These are phyloP conservation scores for Parasteatoda lunata DNA, from an alignment of 2,888 invertebrate genomes.

Conservation along the genomic window DNA sequence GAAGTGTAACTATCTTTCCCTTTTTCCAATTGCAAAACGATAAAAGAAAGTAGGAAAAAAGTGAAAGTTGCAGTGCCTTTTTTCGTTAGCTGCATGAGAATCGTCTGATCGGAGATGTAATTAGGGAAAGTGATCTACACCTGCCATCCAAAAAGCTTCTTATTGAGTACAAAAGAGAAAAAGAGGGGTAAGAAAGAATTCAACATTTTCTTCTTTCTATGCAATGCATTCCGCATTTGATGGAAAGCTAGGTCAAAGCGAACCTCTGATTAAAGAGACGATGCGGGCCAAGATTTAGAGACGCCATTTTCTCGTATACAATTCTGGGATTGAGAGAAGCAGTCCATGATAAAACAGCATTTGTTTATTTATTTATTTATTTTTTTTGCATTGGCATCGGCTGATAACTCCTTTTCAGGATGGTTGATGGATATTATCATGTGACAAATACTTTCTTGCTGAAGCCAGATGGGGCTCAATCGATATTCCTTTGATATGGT, in stretches of 20 bases:
- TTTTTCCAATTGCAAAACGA: neutral
- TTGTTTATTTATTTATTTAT: neutral
- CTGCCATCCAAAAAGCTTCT: conserved; percentile 28
- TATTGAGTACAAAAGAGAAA: neutral
- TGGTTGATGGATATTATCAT: no score
- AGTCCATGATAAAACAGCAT: neutral
- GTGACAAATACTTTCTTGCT: no score
- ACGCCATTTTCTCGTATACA: neutral
- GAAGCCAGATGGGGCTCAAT: no score
- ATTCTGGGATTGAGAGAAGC: no score
- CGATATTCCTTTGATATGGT: no score
- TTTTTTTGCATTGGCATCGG: no score
- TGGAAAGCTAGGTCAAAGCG: conserved; percentile 1
- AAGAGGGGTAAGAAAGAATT: neutral
- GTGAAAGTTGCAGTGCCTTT: conserved; percentile 11
- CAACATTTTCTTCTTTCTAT: no score
- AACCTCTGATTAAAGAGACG: neutral
- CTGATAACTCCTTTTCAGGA: no score
- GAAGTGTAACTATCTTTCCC: no score
- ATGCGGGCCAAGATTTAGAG: neutral
- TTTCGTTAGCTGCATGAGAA: neutral
- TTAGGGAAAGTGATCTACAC: conserved; percentile 64
- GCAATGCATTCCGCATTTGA: neutral
- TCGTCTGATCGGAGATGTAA: conserved; percentile 50
- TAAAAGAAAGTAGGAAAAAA: conserved; percentile 3